phyloP scores from a whole-genome alignment of 2,888 invertebrate genomes.

The Eudasyphora cyanicolor region DNA sequence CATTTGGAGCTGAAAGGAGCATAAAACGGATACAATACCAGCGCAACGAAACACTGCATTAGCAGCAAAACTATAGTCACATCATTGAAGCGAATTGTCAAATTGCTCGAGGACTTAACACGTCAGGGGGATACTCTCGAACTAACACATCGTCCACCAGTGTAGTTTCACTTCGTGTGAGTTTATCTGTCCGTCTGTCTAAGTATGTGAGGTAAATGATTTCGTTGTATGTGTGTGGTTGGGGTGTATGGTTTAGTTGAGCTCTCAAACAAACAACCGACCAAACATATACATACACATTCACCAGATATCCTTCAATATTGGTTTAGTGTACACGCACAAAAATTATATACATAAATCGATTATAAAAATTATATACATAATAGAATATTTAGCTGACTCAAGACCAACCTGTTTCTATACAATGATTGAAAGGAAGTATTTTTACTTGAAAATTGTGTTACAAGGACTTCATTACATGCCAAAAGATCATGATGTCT shows the following conservation, averaged over 20 bases:
- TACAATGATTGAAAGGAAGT: no score
- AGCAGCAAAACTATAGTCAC: not conserved
- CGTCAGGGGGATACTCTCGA: not conserved
- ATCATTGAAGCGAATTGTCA: slow-evolving; percentile 33
- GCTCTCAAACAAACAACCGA: not conserved
- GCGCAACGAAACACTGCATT: not conserved
- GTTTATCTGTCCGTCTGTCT: not conserved
- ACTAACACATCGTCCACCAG: no score
- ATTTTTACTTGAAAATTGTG: not conserved
- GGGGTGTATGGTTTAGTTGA: no score
- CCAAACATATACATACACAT: not conserved
- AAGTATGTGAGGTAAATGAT: not conserved
- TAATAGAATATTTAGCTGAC: no score
- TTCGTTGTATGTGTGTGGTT: no score
- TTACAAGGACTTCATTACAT: not conserved
- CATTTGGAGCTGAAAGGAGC: not conserved
- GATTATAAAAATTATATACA: no score
- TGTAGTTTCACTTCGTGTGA: not conserved
- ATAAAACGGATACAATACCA: not conserved
- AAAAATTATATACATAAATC: no score
- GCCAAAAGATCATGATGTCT: no score
- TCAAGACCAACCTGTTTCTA: no score
- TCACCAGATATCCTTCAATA: not conserved
- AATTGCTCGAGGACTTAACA: slow-evolving; percentile 31
- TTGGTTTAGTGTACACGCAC: no score